Evolutionary conservation across 1,140 invertebrate genomes (phyloP).

Genomic region (Drosophila kohkoa): DNA sequence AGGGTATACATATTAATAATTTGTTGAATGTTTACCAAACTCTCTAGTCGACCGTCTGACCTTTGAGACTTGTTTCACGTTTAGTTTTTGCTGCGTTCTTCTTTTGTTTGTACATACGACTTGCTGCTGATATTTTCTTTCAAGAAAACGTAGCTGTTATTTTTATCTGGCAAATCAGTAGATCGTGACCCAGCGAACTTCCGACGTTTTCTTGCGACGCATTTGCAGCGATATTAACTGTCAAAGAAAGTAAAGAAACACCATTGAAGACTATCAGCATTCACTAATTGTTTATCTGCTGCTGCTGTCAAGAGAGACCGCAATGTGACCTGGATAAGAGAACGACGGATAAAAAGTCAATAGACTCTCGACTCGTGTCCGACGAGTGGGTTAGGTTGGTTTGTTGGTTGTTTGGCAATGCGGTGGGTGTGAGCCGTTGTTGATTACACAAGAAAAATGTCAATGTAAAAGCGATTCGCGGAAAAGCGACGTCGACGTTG

Average conservation of each 20-base stretch:
- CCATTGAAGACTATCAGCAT: not conserved
- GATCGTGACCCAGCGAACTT: slow-evolving; percentile 32
- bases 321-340: slow-evolving; percentile 8
- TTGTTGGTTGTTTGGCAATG: slow-evolving; percentile 51
- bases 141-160: slow-evolving; percentile 3
- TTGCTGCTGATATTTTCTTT: not conserved
- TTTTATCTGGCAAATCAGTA: slow-evolving; percentile 11
- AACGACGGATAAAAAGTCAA: slow-evolving; percentile 18
- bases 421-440: slow-evolving; percentile 47
- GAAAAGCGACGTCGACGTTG: slow-evolving; percentile 47
- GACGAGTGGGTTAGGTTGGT: slow-evolving; percentile 3
- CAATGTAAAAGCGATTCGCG: slow-evolving; percentile 72
- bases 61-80: not conserved
- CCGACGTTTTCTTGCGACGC: slow-evolving; percentile 6
- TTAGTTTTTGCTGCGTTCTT: not conserved
- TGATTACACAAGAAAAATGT: slow-evolving; percentile 74
- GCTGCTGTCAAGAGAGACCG: not conserved
- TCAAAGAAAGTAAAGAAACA: not conserved
- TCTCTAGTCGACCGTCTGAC: not conserved
- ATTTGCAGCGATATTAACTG: too few relatives aligned
- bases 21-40: not conserved
- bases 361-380: slow-evolving; percentile 14
- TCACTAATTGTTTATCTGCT: slow-evolving; percentile 4
- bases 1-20: slow-evolving; percentile 3
- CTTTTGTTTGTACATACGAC: not conserved